Evolutionary conservation across 2,888 invertebrate genomes (phyloP).

Genomic region (Caenorhabditis sp.): DNA sequence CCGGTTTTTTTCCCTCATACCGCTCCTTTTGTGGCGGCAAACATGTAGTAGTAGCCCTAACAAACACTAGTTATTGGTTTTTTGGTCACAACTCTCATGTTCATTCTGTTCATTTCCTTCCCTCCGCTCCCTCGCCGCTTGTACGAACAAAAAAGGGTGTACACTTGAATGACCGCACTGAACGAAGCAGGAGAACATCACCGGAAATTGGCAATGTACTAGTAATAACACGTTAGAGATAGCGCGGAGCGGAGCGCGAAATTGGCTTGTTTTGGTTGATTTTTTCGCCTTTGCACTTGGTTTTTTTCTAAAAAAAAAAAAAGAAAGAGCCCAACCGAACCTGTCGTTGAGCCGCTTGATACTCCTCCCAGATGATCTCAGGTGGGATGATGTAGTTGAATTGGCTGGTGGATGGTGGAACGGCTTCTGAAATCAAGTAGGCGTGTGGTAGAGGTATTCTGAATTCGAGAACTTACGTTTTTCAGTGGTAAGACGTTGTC

Average conservation of each 20-base stretch:
- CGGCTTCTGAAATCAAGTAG: constrained; percentile 37
- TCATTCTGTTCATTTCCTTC: too few relatives aligned
- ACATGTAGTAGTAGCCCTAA: constrained; percentile 37
- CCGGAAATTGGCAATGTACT: constrained; percentile 1
- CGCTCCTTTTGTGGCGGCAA: constrained; percentile 49
- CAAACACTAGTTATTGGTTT: constrained; percentile 35
- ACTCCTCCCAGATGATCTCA: constrained; percentile 66
- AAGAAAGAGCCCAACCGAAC: constrained; percentile 8
- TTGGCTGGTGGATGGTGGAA: constrained; percentile 42
- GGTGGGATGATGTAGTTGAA: constrained; percentile 64
- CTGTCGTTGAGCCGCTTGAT: constrained; percentile 43
- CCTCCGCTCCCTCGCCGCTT: too few relatives aligned
- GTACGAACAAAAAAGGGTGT: too few relatives aligned
- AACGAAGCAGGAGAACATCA: neutral
- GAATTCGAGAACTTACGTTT: constrained; percentile 31
- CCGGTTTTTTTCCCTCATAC: constrained; percentile 14
- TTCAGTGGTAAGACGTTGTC: constrained; percentile 54
- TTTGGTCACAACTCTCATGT: too few relatives aligned
- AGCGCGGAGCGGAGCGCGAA: neutral
- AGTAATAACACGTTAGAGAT: constrained; percentile 1
- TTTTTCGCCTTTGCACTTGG: too few relatives aligned
- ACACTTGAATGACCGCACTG: too few relatives aligned
- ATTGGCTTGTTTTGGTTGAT: constrained; percentile 18
- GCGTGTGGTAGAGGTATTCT: neutral
- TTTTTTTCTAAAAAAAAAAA: too few relatives aligned